A percentile compares a stretch with the other conserved stretches of the same genome.
phyloP scores from a whole-genome alignment of 2,797 vertebrate species.

The Pempheris klunzingeri region DNA sequence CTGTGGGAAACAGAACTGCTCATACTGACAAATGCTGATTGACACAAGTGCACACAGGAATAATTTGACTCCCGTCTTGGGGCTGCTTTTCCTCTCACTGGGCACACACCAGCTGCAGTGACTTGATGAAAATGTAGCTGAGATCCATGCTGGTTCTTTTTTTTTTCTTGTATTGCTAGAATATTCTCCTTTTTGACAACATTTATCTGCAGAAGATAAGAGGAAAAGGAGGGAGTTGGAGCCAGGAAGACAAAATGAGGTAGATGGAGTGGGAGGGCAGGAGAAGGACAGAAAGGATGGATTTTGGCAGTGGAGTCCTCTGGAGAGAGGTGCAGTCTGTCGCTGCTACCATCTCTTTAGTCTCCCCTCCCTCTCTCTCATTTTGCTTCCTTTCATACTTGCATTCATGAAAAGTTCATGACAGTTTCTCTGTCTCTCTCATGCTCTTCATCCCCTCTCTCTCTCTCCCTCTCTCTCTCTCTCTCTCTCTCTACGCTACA shows the following conservation, averaged over 20 bases:
- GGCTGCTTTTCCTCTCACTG: slow-evolving; percentile 28
- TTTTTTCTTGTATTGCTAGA: slow-evolving; percentile 23
- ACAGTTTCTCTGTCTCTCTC: slow-evolving; percentile 48
- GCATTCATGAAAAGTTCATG: slow-evolving; percentile 74
- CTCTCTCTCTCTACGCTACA: slow-evolving; percentile 35
- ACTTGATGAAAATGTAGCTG: slow-evolving; percentile 25
- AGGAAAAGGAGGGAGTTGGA: slow-evolving; percentile 13
- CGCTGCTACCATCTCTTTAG: slow-evolving; percentile 41
- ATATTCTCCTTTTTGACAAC: slow-evolving; percentile 31
- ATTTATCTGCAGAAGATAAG: slow-evolving; percentile 33
- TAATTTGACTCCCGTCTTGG: slow-evolving; percentile 57
- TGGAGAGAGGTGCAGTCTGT: slow-evolving; percentile 61
- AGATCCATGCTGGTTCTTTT: not conserved
- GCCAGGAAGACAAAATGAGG: slow-evolving; percentile 28
- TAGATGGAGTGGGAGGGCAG: not conserved
- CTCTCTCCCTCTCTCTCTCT: not conserved
- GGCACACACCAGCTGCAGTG: slow-evolving; percentile 20
- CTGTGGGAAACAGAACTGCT: slow-evolving; percentile 28
- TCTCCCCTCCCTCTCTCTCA: not conserved
- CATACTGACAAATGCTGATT: slow-evolving; percentile 45
- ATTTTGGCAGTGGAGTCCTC: slow-evolving; percentile 56
- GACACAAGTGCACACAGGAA: slow-evolving; percentile 46
- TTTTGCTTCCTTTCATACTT: slow-evolving; percentile 47
- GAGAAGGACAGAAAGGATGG: slow-evolving; percentile 23
- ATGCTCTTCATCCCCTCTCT: slow-evolving; percentile 9